These are phyloP conservation scores for Takifugu bimaculatus DNA, from an alignment of 2,113 vertebrate genomes.

Conservation along the genomic window DNA sequence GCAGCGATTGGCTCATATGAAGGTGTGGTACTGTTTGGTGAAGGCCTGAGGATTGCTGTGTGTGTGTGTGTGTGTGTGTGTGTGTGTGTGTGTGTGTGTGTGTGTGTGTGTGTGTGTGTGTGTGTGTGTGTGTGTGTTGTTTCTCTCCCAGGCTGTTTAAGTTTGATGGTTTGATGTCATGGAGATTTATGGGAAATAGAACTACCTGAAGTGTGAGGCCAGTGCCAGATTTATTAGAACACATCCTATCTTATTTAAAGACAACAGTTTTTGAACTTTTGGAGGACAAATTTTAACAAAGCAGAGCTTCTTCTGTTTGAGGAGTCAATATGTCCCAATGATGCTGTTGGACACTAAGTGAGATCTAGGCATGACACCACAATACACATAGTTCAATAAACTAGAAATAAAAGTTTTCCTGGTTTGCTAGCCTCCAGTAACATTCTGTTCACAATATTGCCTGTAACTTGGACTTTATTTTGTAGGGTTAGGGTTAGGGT, in stretches of 20 bases:
- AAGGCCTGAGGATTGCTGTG: slow-evolving; percentile 15
- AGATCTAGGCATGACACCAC: slow-evolving; percentile 22
- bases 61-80: not conserved
- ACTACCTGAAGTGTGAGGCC: slow-evolving; percentile 20
- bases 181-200: slow-evolving; percentile 29
- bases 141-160: slow-evolving; percentile 27
- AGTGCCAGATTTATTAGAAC: slow-evolving; percentile 27
- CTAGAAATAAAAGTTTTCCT: slow-evolving; percentile 20
- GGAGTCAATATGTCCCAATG: slow-evolving; percentile 20
- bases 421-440: slow-evolving; percentile 25
- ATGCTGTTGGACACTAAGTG: slow-evolving; percentile 9
- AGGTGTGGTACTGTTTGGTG: slow-evolving; percentile 46
- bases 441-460: slow-evolving; percentile 15
- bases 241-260: slow-evolving; percentile 32
- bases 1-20: slow-evolving; percentile 40
- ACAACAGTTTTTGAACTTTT: slow-evolving; percentile 15
- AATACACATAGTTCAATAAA: slow-evolving; percentile 41
- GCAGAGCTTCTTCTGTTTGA: slow-evolving; percentile 14
- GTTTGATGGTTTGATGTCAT: slow-evolving; percentile 54
- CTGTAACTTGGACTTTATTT: slow-evolving; percentile 18
- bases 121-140: slow-evolving; percentile 25
- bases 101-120: too few relatives aligned
- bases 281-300: slow-evolving; percentile 3
- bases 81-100: slow-evolving; percentile 16
- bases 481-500: not conserved